Evolutionary conservation across 2,797 vertebrate species (phyloP).

Genomic region (Peromyscus aztecus): DNA sequence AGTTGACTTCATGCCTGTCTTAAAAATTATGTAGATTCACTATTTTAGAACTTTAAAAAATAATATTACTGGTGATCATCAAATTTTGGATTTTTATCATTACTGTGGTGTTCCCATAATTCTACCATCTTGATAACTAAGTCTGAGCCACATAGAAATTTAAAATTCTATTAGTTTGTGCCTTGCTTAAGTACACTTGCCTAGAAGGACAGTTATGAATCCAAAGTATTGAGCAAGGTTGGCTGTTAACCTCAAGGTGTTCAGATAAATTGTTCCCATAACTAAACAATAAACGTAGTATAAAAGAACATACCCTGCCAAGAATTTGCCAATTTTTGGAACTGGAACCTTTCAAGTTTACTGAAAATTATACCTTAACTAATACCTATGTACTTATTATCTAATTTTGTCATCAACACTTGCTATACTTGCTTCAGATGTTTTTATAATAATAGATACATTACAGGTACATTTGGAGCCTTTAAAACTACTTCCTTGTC

Average conservation of each 20-base stretch:
- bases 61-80: neutral
- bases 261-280: neutral
- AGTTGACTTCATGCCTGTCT: neutral
- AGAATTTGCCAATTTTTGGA: neutral
- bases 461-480: neutral
- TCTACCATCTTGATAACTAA: neutral
- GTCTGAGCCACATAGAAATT: neutral
- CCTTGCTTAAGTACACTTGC: neutral
- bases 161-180: neutral
- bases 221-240: neutral
- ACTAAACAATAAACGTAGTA: neutral
- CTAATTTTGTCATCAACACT: slow-evolving; percentile 14
- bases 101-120: neutral
- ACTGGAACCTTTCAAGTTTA: neutral
- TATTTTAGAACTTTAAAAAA: slow-evolving; percentile 28
- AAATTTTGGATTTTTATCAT: neutral
- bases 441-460: neutral
- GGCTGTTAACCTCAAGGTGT: neutral
- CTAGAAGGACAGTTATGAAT: neutral
- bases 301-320: neutral
- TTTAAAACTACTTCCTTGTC: neutral
- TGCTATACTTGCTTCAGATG: neutral
- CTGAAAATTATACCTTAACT: neutral
- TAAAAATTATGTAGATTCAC: neutral
- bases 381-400: neutral